Evolutionary conservation across 2,888 invertebrate genomes (phyloP), one percentile per base, ranked within the genome.

Genomic region (Rhopalosiphum nymphaeae): DNA sequence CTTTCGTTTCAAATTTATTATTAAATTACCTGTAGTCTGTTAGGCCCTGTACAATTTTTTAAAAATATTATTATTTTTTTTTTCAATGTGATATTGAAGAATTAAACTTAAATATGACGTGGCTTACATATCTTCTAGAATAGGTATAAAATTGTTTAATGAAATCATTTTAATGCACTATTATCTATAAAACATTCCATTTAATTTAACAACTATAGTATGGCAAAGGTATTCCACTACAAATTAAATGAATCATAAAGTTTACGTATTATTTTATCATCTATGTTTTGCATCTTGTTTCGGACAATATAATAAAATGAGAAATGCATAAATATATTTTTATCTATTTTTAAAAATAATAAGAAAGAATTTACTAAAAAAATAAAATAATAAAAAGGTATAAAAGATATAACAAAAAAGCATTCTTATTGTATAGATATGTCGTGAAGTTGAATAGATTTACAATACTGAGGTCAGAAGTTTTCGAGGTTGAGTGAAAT

Each of bases 401-500:
- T 29, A 86, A 26, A 29, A 87, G 11, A 25, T 89, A 84, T 44
- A 91, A 85, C 57, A 91, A 91, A 57, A 57, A 86, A 57, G 84
- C 44, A 46, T 36, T 26, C 57, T 36, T 86, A 61, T 91, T 86
- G 57, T 86, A 13, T 42, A 78, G 36, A 21, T 78, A 36, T 7
- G n/a, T n/a, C 57, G 13, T 13, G 86, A 57, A 61, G 46, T n/a
- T n/a, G 57, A 57, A 57, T 57, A 44, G 3, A 57, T 44, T 13
- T 46, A 11, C 44, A 46, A 78, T 11, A 9, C 86, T n/a, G 57
- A 46, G 46, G 85, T 91, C 91, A 44, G 91, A 44, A 87, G 92
- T 92, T 87, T 86, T 46, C n/a, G 91, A 56, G 86, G 85, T 85
- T 78, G 57, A 57, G 61, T 53, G 44, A 91, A 85, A 91, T 86